Base-by-base conservation (phyloP, 1,140 invertebrate species). In the Spodoptera frugiperda region DNA sequence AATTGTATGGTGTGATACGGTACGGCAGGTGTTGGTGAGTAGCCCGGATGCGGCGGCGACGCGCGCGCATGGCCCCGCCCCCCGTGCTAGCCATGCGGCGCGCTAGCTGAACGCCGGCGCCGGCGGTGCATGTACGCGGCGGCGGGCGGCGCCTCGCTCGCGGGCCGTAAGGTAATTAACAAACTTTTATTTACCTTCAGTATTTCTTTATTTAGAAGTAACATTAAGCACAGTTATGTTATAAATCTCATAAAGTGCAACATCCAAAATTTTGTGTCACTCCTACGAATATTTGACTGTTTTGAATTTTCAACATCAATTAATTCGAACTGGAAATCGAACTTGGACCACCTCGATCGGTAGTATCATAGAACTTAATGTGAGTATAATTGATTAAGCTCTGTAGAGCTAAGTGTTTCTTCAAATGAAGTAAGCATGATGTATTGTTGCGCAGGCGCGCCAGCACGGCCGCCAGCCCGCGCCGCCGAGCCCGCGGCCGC, bases 61-160 rank as follows among this genome's bases (percentile, higher is more conserved):
- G 65, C 68, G 55, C 76, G 76, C 65, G 61, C 61, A 67, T 74
- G 72, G 80, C 71, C 74, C 70, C 74, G 65, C 67, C 57, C 57
- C 17, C 54, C 33, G 48, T 59, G 33, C 33, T 39, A 67, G 53
- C 48, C 55, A 85, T 81, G 84, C 76, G 76, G 83, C 76, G 81
- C 84, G 86, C 84, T 83, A 87, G 84, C 82, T 90, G 88, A 91
- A 83, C 85, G 81, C 73, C 77, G 86, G 84, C 89, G 87, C 67
- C 87, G 87, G 85, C 90, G 85, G 91, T 93, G 94, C 81, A 97
- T 97, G 96, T 97, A 96, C 95, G 96, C 96, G 85, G 96, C 96
- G 84, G 96, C 96, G 86, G 96, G 96, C 84, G 96, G 96, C 88
- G 96, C 96, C 82, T 96, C 96, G 83, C 93, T 96, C 87, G 96